A percentile compares a stretch with the other conserved stretches of the same genome.
Conservation (phyloP, 2,113 vertebrate species). For the Morone chrysops region DNA sequence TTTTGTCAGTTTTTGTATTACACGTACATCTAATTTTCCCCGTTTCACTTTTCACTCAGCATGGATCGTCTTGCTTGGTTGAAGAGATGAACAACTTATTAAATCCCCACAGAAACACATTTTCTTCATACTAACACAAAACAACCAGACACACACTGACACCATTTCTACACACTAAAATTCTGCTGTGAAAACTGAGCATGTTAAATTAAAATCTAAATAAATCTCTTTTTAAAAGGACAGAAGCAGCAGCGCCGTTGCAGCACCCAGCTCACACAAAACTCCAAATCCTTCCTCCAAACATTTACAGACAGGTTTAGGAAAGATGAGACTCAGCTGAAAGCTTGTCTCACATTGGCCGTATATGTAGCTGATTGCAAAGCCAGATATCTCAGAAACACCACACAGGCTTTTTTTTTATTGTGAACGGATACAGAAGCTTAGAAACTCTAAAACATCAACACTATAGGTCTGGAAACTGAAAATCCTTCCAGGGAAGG, state of each 20-base stretch:
- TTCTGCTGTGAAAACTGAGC: neutral
- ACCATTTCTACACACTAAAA: neutral
- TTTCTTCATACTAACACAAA: neutral
- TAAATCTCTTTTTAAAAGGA: neutral
- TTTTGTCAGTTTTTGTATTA: neutral
- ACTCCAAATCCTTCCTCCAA: neutral
- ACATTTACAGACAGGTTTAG: conserved; percentile 4
- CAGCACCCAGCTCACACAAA: neutral
- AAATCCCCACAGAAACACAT: too few relatives aligned
- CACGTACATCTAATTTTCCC: neutral
- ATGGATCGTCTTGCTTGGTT: neutral
- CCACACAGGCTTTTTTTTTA: neutral
- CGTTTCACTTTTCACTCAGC: neutral
- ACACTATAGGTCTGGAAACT: neutral
- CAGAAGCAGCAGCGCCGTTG: neutral
- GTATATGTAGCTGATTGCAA: neutral
- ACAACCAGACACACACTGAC: neutral
- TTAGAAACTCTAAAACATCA: conserved; percentile 3
- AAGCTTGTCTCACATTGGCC: neutral
- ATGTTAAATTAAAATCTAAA: neutral
- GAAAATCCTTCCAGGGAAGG: neutral
- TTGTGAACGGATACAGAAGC: conserved; percentile 2
- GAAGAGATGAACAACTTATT: neutral
- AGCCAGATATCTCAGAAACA: neutral
- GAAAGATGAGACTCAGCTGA: neutral